Evolutionary conservation across 2,113 vertebrate genomes (phyloP).

Genomic region (Bujurquina vittata): DNA sequence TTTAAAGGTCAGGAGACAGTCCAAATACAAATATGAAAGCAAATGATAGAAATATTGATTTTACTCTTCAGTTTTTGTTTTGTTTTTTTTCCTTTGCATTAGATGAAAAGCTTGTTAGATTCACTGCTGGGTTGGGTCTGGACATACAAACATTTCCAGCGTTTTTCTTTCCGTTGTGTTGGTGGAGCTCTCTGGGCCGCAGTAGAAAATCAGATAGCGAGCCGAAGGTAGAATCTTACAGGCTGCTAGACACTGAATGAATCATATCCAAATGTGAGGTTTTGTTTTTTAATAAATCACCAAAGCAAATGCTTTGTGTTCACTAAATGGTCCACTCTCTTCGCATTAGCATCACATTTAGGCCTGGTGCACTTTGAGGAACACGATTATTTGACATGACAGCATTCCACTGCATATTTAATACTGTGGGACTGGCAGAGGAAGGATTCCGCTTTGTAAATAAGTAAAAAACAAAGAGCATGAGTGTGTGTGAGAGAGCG

Average conservation of each 20-base stretch:
- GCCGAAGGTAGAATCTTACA: background rate
- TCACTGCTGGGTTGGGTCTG: background rate
- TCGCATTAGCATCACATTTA: constrained; percentile 71
- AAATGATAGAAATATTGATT: no score
- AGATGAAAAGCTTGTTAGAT: background rate
- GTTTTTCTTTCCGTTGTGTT: background rate
- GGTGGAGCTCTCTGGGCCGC: background rate
- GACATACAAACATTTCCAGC: background rate
- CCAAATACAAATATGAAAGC: background rate
- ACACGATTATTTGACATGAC: constrained; percentile 51
- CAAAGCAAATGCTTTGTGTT: constrained; percentile 72
- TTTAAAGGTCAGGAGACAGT: background rate
- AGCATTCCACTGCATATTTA: constrained; percentile 76
- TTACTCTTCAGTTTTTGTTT: no score
- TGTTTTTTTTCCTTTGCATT: background rate
- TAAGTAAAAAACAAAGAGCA: constrained; percentile 62
- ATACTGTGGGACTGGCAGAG: constrained; percentile 35
- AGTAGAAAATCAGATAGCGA: background rate
- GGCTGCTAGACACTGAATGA: constrained; percentile 20
- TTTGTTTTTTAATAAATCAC: constrained; percentile 66
- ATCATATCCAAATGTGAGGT: constrained; percentile 22
- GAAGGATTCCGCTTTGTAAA: constrained; percentile 57
- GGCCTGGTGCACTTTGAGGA: constrained; percentile 38
- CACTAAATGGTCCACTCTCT: constrained; percentile 65
- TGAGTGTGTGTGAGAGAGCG: background rate